A percentile compares a stretch with the other conserved stretches of the same genome.
Evolutionary conservation across 2,888 invertebrate genomes (phyloP).

Genomic region (Mesorhabditis belari): DNA sequence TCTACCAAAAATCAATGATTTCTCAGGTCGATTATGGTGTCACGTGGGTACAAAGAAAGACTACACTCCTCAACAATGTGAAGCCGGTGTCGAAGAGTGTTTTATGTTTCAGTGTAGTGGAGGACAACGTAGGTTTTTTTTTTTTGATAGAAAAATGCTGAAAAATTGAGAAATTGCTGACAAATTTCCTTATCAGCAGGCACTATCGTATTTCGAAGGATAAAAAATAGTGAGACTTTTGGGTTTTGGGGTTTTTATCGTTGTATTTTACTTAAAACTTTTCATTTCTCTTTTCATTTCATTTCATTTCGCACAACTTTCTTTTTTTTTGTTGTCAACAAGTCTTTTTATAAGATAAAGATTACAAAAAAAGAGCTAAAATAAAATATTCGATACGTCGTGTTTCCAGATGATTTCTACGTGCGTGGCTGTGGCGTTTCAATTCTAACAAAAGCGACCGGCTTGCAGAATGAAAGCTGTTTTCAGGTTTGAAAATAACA

Average conservation of each 20-base stretch:
- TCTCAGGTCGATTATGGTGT: slow-evolving; percentile 27
- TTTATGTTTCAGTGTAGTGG: slow-evolving; percentile 29
- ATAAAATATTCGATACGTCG: not conserved
- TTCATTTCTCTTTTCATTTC: not conserved
- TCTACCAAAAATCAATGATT: not conserved
- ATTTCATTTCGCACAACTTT: too few relatives aligned
- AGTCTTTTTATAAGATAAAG: too few relatives aligned
- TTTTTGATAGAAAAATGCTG: not conserved
- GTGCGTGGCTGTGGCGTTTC: slow-evolving; percentile 38
- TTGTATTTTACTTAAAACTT: too few relatives aligned
- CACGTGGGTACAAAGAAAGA: slow-evolving; percentile 21
- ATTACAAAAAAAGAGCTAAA: not conserved
- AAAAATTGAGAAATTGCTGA: not conserved
- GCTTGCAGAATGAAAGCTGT: slow-evolving; percentile 36
- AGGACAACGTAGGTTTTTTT: slow-evolving; percentile 14
- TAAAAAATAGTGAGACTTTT: too few relatives aligned
- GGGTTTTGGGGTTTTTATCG: too few relatives aligned
- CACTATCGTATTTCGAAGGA: too few relatives aligned
- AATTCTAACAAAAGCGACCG: slow-evolving; percentile 20
- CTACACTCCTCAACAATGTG: slow-evolving; percentile 25
- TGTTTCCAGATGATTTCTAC: slow-evolving; percentile 26
- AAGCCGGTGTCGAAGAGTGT: slow-evolving; percentile 26
- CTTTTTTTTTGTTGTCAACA: too few relatives aligned
- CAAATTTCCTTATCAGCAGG: too few relatives aligned
- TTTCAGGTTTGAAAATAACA: slow-evolving; percentile 6